A percentile compares a stretch with the other conserved stretches of the same genome.
Evolutionary conservation across 2,888 invertebrate species (phyloP).

Genomic region (Thecocarcelia acutangulata): DNA sequence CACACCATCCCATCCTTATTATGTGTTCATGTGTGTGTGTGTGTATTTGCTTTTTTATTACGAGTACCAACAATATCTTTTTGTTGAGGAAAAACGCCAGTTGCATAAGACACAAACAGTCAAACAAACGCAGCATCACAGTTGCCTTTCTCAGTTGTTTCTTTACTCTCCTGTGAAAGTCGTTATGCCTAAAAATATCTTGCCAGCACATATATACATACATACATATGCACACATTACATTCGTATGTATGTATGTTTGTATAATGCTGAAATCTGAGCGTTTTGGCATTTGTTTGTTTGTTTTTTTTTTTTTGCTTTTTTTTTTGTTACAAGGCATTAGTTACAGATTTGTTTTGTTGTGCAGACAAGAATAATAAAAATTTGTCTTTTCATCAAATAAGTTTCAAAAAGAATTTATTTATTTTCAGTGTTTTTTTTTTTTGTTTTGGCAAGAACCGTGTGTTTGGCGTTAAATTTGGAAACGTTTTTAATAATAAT

Average conservation of each 20-base stretch:
- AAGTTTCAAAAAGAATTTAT: conserved; percentile 7
- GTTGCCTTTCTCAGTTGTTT: conserved; percentile 28
- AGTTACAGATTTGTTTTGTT: conserved; percentile 41
- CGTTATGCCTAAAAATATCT: conserved; percentile 31
- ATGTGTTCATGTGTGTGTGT: not conserved
- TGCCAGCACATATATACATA: not conserved
- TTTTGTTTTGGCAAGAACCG: not conserved
- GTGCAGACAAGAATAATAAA: conserved; percentile 24
- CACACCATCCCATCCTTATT: not conserved
- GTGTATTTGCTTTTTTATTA: too few species aligned
- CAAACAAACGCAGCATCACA: conserved; percentile 35
- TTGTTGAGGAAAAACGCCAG: not conserved
- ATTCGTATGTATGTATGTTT: not conserved
- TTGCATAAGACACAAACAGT: conserved; percentile 10
- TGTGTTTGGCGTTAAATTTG: conserved; percentile 17
- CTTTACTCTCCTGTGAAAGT: conserved; percentile 34
- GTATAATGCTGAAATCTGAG: not conserved
- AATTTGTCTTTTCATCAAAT: conserved; percentile 24
- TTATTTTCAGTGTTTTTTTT: too few species aligned
- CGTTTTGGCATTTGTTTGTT: not conserved
- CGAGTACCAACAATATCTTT: too few species aligned
- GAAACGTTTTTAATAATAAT: not conserved
- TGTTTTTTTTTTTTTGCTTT: not conserved
- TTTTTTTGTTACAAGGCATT: conserved; percentile 10
- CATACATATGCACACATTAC: not conserved